A percentile compares a stretch with the other conserved stretches of the same genome.
Evolutionary conservation across 2,113 vertebrate species (phyloP).

Genomic region (Phaetusa simplex): DNA sequence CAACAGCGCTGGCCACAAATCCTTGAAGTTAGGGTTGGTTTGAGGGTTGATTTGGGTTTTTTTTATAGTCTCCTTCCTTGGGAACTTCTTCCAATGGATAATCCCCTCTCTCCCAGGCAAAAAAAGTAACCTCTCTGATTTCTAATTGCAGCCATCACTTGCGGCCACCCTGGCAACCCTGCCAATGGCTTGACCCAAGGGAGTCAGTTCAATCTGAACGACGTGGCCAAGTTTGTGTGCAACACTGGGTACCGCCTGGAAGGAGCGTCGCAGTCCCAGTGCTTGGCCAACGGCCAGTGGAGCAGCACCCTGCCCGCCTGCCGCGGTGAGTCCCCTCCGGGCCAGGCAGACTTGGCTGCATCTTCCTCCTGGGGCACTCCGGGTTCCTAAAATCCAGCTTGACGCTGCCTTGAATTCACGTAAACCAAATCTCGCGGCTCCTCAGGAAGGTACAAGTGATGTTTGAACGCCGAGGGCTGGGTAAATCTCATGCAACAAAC

Average conservation of each 20-base stretch:
- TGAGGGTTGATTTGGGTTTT: rapidly evolving
- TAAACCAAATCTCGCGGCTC: rapidly evolving
- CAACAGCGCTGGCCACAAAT: not conserved
- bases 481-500: not conserved
- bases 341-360: rapidly evolving
- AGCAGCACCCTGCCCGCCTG: conserved; percentile 88
- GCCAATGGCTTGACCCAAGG: conserved; percentile 90
- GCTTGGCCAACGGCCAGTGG: conserved; percentile 94
- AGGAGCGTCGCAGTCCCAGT: conserved; percentile 83
- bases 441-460: rapidly evolving
- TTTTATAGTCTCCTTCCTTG: not conserved
- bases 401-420: rapidly evolving
- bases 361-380: rapidly evolving
- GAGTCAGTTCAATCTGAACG: conserved; percentile 93
- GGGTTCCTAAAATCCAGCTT: not conserved
- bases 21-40: not conserved
- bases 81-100: not conserved
- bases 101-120: rapidly evolving
- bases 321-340: conserved; percentile 79
- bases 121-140: not conserved
- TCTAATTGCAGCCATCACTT: conserved; percentile 88
- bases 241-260: conserved; percentile 88
- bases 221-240: conserved; percentile 90
- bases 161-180: conserved; percentile 95
- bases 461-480: not conserved